Base-by-base conservation (phyloP, 2,113 vertebrate species). In the Gnathonemus echidnorhynchus region DNA sequence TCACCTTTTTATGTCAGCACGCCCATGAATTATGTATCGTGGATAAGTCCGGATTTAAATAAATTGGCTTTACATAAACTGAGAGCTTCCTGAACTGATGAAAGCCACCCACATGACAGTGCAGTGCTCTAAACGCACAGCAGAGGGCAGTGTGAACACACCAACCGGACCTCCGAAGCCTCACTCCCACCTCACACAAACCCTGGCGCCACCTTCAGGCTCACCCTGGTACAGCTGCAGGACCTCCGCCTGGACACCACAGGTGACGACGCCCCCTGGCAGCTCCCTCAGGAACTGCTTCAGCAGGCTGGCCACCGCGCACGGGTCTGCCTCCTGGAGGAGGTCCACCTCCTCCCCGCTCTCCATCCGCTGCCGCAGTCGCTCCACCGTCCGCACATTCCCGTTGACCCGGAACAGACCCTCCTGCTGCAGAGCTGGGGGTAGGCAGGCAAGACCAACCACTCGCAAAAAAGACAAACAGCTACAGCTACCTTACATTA, bases 391-490 rank as follows among this genome's bases (percentile, higher is more conserved):
- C 83, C 96, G 97, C 88, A 97, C 94, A 0, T 96, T 99, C 45
- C 97, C 98, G 0, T 97, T 98, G 85, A 99, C 97, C 58, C 98
- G 94, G 93, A 99, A 99, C 90, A 99, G 95, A 48, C 98, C 98
- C 92, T 99, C 98, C 90, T 98, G 97, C 0, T 94, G 94, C 91
- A 99, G 95, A 39, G 97, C 98, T 99, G 94, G 1, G 94, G 88
- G 56, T 89, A 0, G 92, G 0, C 5, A 5, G 52, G 89, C 17
- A 62, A 4, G 91, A 10, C 17, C 17, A 19, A 39, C 35, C 74
- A 42, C 31, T 42, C 35, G 42, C 74, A 80, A 39, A 19, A 80
- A 2, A 7, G 70, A 77, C 4, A 39, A 27, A 56, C 19, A 58
- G 21, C 21, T 24, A 66, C 62, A 66, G 62, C n/a, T 66, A 70